Evolutionary conservation across 2,797 vertebrate species (phyloP).

Genomic region (Nannoperca australis): DNA sequence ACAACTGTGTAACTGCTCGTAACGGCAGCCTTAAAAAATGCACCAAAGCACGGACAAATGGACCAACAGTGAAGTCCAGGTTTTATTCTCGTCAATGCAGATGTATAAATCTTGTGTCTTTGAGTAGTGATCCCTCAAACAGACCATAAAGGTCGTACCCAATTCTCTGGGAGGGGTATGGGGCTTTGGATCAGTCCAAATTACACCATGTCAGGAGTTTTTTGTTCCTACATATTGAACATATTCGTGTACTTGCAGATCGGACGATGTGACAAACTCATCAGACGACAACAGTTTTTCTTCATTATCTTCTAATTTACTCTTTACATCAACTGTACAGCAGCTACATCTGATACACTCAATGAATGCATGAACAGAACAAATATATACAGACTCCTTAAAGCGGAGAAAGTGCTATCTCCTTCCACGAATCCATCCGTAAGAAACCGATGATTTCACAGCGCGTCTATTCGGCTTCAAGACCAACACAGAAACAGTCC

Average conservation of each 20-base stretch:
- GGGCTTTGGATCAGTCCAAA: background rate
- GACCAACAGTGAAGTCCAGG: too few species aligned
- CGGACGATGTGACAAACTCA: constrained; percentile 52
- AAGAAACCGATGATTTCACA: constrained; percentile 64
- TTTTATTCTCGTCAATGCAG: too few species aligned
- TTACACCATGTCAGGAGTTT: background rate
- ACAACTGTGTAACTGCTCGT: too few species aligned
- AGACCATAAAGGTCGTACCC: background rate
- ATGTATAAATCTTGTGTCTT: too few species aligned
- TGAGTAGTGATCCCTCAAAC: too few species aligned
- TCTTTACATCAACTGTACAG: constrained; percentile 71
- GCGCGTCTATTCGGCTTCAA: constrained; percentile 62
- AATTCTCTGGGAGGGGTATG: too few species aligned
- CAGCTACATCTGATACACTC: constrained; percentile 63
- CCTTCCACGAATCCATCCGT: constrained; percentile 74
- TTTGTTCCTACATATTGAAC: background rate
- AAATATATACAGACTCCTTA: constrained; percentile 76
- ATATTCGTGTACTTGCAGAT: background rate
- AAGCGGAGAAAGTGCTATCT: constrained; percentile 81
- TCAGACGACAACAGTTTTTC: constrained; percentile 37
- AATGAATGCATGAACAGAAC: constrained; percentile 50
- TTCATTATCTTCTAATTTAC: constrained; percentile 63
- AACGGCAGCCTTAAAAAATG: too few species aligned
- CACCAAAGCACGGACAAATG: too few species aligned
- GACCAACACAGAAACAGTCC: constrained; percentile 44